phyloP scores from a whole-genome alignment of 2,888 invertebrate species.

The Petrophora chlorosata region DNA sequence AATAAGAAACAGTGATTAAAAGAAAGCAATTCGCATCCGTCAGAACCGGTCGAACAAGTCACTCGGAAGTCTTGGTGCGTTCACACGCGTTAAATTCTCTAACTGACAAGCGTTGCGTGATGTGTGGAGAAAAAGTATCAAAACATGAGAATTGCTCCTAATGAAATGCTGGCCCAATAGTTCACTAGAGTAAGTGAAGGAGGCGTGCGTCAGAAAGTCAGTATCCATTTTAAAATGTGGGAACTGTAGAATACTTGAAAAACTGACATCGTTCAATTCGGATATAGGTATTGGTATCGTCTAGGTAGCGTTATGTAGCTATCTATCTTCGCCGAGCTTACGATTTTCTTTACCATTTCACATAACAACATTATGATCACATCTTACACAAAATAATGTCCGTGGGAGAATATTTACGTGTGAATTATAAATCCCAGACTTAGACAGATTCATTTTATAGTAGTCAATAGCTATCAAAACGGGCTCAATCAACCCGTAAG shows the following conservation, averaged over 20 bases:
- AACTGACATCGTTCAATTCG: too few species aligned
- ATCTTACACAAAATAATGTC: too few species aligned
- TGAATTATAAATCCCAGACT: too few species aligned
- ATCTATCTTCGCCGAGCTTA: too few species aligned
- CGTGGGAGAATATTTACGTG: too few species aligned
- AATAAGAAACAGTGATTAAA: conserved; percentile 49
- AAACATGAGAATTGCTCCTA: conserved; percentile 31
- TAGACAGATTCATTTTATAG: too few species aligned
- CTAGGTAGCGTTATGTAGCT: too few species aligned
- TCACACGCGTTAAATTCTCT: conserved; percentile 34
- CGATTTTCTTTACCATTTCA: too few species aligned
- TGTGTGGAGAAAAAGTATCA: conserved; percentile 30
- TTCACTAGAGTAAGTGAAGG: conserved; percentile 24
- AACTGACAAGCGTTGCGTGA: conserved; percentile 34
- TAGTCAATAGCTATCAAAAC: too few species aligned
- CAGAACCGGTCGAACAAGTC: conserved; percentile 34
- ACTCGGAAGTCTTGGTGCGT: conserved; percentile 30
- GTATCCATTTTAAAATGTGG: not conserved
- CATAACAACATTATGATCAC: too few species aligned
- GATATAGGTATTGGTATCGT: too few species aligned
- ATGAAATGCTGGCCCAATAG: conserved; percentile 23
- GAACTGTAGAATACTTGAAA: not conserved
- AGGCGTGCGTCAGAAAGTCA: not conserved
- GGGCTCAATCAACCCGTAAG: too few species aligned
- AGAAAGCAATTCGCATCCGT: conserved; percentile 56